phyloP scores from a whole-genome alignment of 2,113 vertebrate genomes.

The Loxodonta africana region DNA sequence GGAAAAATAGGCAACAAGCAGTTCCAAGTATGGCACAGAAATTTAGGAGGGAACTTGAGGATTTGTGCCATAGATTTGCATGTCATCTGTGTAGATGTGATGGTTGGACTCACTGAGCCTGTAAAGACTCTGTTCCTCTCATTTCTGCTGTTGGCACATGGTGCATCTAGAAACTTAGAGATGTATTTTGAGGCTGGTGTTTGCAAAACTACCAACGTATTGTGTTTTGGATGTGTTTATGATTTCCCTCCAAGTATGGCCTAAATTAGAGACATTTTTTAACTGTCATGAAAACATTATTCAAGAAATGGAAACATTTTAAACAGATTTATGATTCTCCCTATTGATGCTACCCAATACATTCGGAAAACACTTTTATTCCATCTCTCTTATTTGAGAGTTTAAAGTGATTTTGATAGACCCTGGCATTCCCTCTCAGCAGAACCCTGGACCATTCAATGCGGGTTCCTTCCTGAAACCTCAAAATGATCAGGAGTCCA shows the following conservation, averaged over 20 bases:
- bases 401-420: not conserved
- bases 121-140: not conserved
- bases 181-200: not conserved
- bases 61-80: not conserved
- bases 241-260: not conserved
- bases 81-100: not conserved
- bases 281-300: constrained; percentile 37
- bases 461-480: not conserved
- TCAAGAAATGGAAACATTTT: constrained; percentile 49
- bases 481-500: fast-evolving
- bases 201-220: not conserved
- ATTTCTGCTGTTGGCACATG: not conserved
- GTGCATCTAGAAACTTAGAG: not conserved
- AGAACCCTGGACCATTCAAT: fast-evolving
- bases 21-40: too few relatives aligned
- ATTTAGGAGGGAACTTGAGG: not conserved
- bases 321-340: not conserved
- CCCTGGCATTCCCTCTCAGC: not conserved
- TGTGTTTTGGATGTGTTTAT: constrained; percentile 4
- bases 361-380: constrained; percentile 21
- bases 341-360: not conserved
- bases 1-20: not conserved
- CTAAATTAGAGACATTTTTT: not conserved
- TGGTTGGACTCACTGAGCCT: not conserved
- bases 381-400: constrained; percentile 19